A percentile compares a stretch with the other conserved stretches of the same genome.
phyloP scores from a whole-genome alignment of 2,888 invertebrate species.

The Pristionchus arcanus region DNA sequence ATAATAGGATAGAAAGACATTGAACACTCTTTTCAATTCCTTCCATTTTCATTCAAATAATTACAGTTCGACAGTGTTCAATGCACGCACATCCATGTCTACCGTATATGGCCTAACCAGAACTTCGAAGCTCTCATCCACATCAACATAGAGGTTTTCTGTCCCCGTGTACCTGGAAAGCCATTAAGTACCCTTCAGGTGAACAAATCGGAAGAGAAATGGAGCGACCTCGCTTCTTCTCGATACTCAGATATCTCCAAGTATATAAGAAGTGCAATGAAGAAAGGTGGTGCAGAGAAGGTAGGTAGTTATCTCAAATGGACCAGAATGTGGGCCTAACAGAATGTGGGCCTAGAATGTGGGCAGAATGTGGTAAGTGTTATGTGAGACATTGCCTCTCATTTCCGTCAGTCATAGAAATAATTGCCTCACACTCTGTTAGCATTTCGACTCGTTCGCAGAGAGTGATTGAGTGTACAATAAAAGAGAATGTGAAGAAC shows the following conservation, averaged over 20 bases:
- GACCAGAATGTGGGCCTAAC: too few relatives aligned
- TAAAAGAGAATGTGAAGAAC: too few relatives aligned
- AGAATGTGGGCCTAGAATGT: too few relatives aligned
- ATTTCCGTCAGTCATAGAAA: too few relatives aligned
- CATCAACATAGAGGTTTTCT: conserved; percentile 54
- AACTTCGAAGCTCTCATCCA: conserved; percentile 60
- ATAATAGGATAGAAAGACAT: not conserved
- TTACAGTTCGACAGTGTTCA: conserved; percentile 52
- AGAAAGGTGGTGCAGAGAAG: conserved; percentile 54
- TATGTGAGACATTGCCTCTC: too few relatives aligned
- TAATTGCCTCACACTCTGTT: too few relatives aligned
- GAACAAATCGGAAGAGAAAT: conserved; percentile 32
- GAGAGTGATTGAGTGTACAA: too few relatives aligned
- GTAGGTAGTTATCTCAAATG: not conserved
- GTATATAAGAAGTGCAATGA: conserved; percentile 47
- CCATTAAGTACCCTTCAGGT: conserved; percentile 22
- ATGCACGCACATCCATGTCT: conserved; percentile 60
- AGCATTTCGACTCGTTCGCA: too few relatives aligned
- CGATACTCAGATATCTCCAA: conserved; percentile 47
- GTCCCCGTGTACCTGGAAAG: not conserved
- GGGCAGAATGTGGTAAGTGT: too few relatives aligned
- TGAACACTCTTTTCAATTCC: not conserved
- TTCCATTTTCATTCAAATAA: not conserved
- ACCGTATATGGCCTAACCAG: conserved; percentile 57
- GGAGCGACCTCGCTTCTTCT: conserved; percentile 18